A percentile compares a stretch with the other conserved stretches of the same genome.
phyloP scores from a whole-genome alignment of 2,888 invertebrate genomes.

The Galeopsomyia nigrocyanea region DNA sequence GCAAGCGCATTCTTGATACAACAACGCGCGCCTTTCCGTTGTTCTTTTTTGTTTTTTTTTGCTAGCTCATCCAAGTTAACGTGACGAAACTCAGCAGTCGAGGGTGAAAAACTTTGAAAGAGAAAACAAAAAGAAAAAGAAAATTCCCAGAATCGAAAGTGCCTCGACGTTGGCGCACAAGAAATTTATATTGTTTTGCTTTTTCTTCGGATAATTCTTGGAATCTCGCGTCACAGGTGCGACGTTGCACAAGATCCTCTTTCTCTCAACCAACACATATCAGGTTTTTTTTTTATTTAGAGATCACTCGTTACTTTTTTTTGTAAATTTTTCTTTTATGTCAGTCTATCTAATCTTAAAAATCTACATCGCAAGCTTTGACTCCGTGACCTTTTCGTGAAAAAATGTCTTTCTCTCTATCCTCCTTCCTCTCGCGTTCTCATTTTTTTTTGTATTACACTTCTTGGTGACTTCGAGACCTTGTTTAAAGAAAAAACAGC shows the following conservation, averaged over 20 bases:
- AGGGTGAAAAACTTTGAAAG: constrained; percentile 27
- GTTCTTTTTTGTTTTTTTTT: not conserved
- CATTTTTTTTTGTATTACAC: not conserved
- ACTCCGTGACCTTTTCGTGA: constrained; percentile 46
- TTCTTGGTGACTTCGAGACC: constrained; percentile 36
- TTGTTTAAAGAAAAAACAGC: constrained; percentile 4
- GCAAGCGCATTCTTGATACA: constrained; percentile 60
- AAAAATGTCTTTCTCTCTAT: constrained; percentile 37
- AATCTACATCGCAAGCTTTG: constrained; percentile 54
- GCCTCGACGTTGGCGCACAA: constrained; percentile 30
- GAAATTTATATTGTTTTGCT: constrained; percentile 8
- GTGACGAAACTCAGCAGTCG: not conserved
- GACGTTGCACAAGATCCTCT: constrained; percentile 19
- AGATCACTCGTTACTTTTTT: constrained; percentile 60
- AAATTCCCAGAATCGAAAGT: constrained; percentile 43
- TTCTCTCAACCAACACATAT: constrained; percentile 33
- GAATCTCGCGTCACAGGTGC: constrained; percentile 23
- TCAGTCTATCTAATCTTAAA: constrained; percentile 62
- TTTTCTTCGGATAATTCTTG: not conserved
- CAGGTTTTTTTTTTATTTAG: constrained; percentile 48
- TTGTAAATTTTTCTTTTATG: constrained; percentile 50
- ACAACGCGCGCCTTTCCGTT: constrained; percentile 51
- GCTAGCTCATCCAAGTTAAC: not conserved
- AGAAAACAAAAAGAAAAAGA: constrained; percentile 27
- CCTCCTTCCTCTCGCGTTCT: constrained; percentile 25